phyloP scores from a whole-genome alignment of 2,113 vertebrate species.

The Muntiacus reevesi region DNA sequence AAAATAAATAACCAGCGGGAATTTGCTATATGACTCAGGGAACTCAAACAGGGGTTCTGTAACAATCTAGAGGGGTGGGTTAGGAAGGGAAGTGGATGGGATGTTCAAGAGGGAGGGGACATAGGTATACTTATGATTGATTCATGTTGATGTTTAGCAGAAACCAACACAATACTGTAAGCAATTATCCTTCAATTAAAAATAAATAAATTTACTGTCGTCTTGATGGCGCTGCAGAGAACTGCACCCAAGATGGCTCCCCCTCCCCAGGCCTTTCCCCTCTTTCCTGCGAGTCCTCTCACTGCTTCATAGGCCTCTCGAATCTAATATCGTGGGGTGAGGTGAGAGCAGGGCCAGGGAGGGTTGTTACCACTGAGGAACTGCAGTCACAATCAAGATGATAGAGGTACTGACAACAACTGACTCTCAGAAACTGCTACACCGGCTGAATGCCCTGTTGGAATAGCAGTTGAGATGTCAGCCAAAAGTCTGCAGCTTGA shows the following conservation, averaged over 20 bases:
- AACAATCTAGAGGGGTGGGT: too few species aligned
- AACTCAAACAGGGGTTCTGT: too few species aligned
- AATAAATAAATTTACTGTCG: not conserved
- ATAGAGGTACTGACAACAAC: slow-evolving; percentile 84
- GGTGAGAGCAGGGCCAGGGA: slow-evolving; percentile 69
- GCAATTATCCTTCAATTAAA: too few species aligned
- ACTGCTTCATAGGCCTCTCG: not conserved
- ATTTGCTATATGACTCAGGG: too few species aligned
- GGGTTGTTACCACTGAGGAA: slow-evolving; percentile 34
- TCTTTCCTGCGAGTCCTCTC: not conserved
- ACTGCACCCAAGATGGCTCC: not conserved
- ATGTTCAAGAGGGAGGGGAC: too few species aligned
- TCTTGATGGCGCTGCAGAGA: not conserved
- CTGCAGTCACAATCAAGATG: slow-evolving; percentile 85
- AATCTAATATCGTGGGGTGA: slow-evolving; percentile 32
- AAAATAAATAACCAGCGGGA: too few species aligned
- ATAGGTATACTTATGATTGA: too few species aligned
- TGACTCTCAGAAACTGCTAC: slow-evolving; percentile 81
- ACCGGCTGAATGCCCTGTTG: slow-evolving; percentile 86
- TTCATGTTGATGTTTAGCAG: too few species aligned
- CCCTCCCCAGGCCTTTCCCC: slow-evolving; percentile 63
- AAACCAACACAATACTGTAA: too few species aligned
- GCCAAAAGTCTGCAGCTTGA: slow-evolving; percentile 90
- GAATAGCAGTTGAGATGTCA: slow-evolving; percentile 90
- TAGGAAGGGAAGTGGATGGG: too few species aligned